phyloP scores from a whole-genome alignment of 2,797 vertebrate species.

The Falco columbarius region DNA sequence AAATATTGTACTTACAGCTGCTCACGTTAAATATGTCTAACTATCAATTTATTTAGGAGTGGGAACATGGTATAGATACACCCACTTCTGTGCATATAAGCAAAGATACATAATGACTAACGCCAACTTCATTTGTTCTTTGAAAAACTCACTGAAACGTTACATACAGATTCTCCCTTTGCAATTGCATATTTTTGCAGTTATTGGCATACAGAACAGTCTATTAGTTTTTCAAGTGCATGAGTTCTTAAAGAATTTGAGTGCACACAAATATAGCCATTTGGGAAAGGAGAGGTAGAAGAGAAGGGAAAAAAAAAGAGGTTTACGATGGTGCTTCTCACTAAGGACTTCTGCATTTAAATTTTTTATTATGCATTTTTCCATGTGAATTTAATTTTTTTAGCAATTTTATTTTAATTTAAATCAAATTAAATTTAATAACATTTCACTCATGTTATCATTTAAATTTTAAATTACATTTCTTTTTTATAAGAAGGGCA shows the following conservation, averaged over 20 bases:
- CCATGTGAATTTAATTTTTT: not conserved
- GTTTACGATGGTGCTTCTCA: not conserved
- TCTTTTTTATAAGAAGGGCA: not conserved
- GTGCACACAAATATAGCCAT: rapidly evolving
- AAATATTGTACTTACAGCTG: constrained; percentile 45
- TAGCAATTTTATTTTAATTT: not conserved
- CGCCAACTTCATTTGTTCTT: not conserved
- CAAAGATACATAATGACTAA: constrained; percentile 9
- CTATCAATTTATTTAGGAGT: constrained; percentile 2
- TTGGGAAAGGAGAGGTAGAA: not conserved
- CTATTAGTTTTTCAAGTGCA: not conserved
- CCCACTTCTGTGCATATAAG: not conserved
- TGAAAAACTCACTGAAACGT: constrained; percentile 14
- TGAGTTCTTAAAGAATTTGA: not conserved
- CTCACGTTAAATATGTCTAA: constrained; percentile 10
- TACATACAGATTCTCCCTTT: not conserved
- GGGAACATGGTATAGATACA: not conserved
- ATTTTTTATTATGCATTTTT: constrained; percentile 24
- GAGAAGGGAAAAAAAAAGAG: not conserved
- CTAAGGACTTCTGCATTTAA: not conserved
- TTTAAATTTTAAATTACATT: constrained; percentile 30
- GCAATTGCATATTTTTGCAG: not conserved
- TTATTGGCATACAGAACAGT: not conserved
- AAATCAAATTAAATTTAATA: not conserved
- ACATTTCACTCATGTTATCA: not conserved